A percentile compares a stretch with the other conserved stretches of the same genome.
Evolutionary conservation across 2,113 vertebrate species (phyloP).

Genomic region (Brachyhypopomus gauderio): DNA sequence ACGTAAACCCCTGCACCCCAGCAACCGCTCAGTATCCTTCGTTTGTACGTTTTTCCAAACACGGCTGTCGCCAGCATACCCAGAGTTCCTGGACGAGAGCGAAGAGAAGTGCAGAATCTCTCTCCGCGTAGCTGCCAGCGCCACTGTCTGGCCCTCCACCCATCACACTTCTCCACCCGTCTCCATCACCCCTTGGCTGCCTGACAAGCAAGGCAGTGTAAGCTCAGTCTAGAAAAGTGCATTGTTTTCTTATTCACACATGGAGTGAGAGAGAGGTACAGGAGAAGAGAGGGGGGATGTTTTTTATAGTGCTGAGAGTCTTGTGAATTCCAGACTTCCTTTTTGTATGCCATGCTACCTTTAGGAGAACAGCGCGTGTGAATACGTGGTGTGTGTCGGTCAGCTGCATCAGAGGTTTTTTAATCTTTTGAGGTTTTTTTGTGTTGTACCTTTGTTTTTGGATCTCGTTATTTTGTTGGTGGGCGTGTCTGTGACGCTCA

Average conservation of each 20-base stretch:
- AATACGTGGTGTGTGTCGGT: slow-evolving; percentile 69
- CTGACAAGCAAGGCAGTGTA: slow-evolving; percentile 67
- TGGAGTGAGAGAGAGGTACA: slow-evolving; percentile 22
- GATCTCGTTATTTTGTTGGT: slow-evolving; percentile 47
- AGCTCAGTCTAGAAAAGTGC: slow-evolving; percentile 75
- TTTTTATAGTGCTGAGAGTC: slow-evolving; percentile 75
- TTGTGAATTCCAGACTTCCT: slow-evolving; percentile 76
- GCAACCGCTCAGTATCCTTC: neutral
- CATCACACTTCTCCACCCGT: slow-evolving; percentile 60
- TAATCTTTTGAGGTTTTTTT: slow-evolving; percentile 13
- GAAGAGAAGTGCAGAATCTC: neutral
- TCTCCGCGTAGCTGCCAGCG: slow-evolving; percentile 61
- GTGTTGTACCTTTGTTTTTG: slow-evolving; percentile 48
- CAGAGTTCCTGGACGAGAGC: slow-evolving; percentile 55
- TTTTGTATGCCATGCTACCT: slow-evolving; percentile 83
- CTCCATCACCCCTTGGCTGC: slow-evolving; percentile 66
- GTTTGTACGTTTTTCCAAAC: slow-evolving; percentile 40
- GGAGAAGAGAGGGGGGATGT: slow-evolving; percentile 17
- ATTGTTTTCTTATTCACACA: slow-evolving; percentile 75
- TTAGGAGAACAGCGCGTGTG: slow-evolving; percentile 64
- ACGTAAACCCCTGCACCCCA: slow-evolving; percentile 49
- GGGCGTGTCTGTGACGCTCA: slow-evolving; percentile 56
- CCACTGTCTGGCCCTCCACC: slow-evolving; percentile 58
- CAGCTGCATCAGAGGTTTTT: slow-evolving; percentile 63
- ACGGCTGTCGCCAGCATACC: slow-evolving; percentile 57